These are phyloP conservation scores for Pammene fasciana DNA, from an alignment of 2,888 invertebrate genomes.

Conservation along the genomic window DNA sequence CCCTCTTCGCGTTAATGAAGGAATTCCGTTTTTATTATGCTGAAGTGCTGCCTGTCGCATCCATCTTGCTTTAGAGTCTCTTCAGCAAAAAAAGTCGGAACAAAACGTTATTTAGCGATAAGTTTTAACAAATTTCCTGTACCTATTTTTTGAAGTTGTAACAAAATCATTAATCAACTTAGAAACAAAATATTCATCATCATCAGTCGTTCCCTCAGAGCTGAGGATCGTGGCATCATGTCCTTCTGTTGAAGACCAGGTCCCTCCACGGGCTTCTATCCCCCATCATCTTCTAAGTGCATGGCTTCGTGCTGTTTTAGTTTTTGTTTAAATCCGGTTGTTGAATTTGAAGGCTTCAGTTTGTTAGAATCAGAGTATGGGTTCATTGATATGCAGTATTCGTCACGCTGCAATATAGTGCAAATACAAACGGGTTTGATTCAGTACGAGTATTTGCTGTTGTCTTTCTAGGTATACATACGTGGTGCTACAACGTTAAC, in stretches of 20 bases:
- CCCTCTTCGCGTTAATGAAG: constrained; percentile 61
- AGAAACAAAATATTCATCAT: neutral
- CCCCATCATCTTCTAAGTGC: too few species aligned
- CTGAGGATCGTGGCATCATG: too few species aligned
- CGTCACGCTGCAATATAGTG: constrained; percentile 55
- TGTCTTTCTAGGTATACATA: constrained; percentile 42
- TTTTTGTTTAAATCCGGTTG: neutral
- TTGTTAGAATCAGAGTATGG: constrained; percentile 28
- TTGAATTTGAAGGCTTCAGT: constrained; percentile 14
- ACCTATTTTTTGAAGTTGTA: constrained; percentile 21
- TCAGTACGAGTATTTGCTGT: constrained; percentile 60
- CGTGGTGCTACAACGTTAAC: constrained; percentile 32
- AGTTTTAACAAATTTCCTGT: constrained; percentile 35
- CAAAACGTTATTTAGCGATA: constrained; percentile 48
- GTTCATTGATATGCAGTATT: constrained; percentile 61
- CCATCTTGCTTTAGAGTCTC: constrained; percentile 57
- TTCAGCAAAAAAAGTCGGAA: constrained; percentile 47
- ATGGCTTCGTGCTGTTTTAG: too few species aligned
- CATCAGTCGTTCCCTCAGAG: too few species aligned
- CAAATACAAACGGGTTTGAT: constrained; percentile 62
- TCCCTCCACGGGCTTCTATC: too few species aligned
- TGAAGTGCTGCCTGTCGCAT: constrained; percentile 61
- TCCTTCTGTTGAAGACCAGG: too few species aligned
- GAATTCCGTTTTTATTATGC: constrained; percentile 70
- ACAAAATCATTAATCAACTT: neutral